phyloP scores from a whole-genome alignment of 2,113 vertebrate genomes.

The Silurus asotus region DNA sequence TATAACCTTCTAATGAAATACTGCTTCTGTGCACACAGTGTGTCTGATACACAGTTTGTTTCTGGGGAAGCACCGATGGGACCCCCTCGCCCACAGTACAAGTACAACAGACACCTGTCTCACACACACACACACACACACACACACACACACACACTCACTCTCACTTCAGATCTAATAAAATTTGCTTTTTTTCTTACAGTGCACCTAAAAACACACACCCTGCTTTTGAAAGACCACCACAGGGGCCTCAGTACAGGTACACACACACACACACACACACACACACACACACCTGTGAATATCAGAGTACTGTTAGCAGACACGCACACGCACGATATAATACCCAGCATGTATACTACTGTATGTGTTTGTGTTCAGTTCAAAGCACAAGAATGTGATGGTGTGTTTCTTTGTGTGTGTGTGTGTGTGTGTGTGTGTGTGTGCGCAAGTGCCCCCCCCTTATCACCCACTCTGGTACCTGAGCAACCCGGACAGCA shows the following conservation, averaged over 20 bases:
- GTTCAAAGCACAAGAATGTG: not conserved
- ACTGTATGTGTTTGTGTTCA: not conserved
- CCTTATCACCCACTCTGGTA: not conserved
- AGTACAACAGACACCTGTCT: not conserved
- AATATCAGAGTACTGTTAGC: too few relatives aligned
- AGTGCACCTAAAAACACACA: not conserved
- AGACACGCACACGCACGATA: too few relatives aligned
- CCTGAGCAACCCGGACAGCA: not conserved
- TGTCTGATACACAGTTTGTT: not conserved
- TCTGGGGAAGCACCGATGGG: not conserved
- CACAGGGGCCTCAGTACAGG: not conserved
- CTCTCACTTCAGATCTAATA: too few relatives aligned
- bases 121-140: not conserved
- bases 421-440: not conserved
- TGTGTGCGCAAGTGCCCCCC: not conserved
- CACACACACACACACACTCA: not conserved
- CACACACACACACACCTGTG: too few relatives aligned
- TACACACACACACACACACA: not conserved
- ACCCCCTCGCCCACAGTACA: not conserved
- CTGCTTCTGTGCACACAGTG: not conserved
- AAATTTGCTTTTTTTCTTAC: not conserved
- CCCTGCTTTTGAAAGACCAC: not conserved
- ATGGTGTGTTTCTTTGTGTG: not conserved
- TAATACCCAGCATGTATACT: too few relatives aligned
- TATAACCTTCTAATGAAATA: too few relatives aligned